Conservation (phyloP, 2,797 vertebrate species). For the Trematomus bernacchii region DNA sequence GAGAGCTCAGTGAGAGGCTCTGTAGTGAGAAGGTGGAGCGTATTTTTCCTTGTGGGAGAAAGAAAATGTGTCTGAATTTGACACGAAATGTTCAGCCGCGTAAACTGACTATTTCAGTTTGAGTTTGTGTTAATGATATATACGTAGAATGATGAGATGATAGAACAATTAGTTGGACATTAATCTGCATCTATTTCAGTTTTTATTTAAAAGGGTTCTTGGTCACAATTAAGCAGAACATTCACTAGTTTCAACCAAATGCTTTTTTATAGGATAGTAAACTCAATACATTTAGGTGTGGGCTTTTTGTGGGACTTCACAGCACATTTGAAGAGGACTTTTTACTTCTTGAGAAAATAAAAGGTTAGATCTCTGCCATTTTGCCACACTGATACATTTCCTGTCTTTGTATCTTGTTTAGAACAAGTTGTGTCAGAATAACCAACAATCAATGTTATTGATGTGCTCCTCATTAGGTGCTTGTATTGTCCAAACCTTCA, state of each 20-base stretch:
- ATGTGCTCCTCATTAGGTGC: background rate
- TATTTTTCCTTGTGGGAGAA: no score
- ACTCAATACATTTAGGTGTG: background rate
- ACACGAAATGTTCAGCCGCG: background rate
- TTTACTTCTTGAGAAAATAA: background rate
- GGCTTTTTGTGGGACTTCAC: background rate
- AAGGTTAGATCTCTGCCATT: background rate
- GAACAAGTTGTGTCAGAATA: background rate
- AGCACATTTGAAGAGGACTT: background rate
- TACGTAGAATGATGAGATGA: no score
- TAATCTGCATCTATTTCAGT: background rate
- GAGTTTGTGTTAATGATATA: background rate
- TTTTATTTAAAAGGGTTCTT: background rate
- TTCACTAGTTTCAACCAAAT: background rate
- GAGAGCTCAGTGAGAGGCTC: background rate
- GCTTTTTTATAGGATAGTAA: background rate
- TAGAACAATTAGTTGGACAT: no score
- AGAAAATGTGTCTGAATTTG: background rate
- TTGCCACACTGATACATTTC: background rate
- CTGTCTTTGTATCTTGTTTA: background rate
- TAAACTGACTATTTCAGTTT: background rate
- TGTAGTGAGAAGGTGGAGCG: background rate
- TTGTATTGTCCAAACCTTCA: background rate
- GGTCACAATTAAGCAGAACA: background rate
- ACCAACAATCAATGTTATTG: background rate